phyloP scores from a whole-genome alignment of 2,797 vertebrate species.

The Distichodus sexfasciatus region DNA sequence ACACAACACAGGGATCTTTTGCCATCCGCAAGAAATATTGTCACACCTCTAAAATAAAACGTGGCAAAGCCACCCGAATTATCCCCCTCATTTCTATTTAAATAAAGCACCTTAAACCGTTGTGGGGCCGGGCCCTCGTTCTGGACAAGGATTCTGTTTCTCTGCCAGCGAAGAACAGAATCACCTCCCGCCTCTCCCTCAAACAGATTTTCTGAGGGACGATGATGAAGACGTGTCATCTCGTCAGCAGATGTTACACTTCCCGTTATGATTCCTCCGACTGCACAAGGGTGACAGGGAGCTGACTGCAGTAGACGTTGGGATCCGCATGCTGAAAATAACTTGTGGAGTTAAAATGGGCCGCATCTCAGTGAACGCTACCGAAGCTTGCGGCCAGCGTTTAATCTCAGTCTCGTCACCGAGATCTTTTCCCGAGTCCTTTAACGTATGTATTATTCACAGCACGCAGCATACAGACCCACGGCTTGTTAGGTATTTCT shows the following conservation, averaged over 20 bases:
- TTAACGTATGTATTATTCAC: neutral
- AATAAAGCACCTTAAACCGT: constrained; percentile 16
- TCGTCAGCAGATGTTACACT: constrained; percentile 48
- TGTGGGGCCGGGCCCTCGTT: constrained; percentile 14
- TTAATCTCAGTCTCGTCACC: neutral
- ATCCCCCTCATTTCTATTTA: neutral
- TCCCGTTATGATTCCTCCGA: constrained; percentile 37
- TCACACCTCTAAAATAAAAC: constrained; percentile 47
- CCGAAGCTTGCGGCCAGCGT: neutral
- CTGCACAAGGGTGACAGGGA: constrained; percentile 33
- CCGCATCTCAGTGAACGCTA: neutral
- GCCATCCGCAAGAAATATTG: constrained; percentile 45
- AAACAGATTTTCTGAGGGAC: constrained; percentile 45
- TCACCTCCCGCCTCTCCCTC: constrained; percentile 23
- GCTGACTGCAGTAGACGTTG: constrained; percentile 33
- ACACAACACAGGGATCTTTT: constrained; percentile 42
- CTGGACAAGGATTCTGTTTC: constrained; percentile 20
- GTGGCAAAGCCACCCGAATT: constrained; percentile 46
- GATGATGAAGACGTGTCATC: constrained; percentile 53
- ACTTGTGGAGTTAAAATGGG: neutral
- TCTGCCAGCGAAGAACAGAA: constrained; percentile 25
- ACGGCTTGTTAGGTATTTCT: neutral
- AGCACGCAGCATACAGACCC: neutral
- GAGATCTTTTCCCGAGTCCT: neutral
- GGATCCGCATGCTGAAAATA: constrained; percentile 11